Conservation (phyloP, 2,113 vertebrate genomes). For the Panthera leo region DNA sequence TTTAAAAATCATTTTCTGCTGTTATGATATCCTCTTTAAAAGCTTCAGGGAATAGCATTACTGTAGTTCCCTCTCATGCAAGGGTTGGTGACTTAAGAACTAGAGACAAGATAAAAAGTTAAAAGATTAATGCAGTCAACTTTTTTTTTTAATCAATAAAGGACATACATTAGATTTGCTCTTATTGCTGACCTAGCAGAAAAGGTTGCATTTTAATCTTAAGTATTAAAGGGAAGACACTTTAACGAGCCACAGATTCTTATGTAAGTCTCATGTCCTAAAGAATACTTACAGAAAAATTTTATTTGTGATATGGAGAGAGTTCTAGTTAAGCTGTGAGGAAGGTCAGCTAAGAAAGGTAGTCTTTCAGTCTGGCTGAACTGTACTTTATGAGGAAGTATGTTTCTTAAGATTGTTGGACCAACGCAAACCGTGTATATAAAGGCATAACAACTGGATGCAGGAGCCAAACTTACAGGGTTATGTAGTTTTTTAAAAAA, state of each 20-base stretch:
- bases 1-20: slow-evolving; percentile 29
- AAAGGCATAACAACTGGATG: neutral
- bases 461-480: neutral
- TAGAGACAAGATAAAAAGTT: slow-evolving; percentile 55
- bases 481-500: neutral
- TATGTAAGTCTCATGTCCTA: neutral
- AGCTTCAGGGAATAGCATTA: slow-evolving; percentile 20
- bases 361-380: neutral
- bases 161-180: slow-evolving; percentile 23
- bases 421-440: neutral
- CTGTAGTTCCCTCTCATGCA: slow-evolving; percentile 11
- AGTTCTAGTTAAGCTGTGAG: neutral
- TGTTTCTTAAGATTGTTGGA: neutral
- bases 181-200: slow-evolving; percentile 9
- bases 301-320: neutral
- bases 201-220: slow-evolving; percentile 47
- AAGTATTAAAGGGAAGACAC: slow-evolving; percentile 29
- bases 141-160: slow-evolving; percentile 30
- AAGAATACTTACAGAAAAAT: neutral
- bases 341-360: neutral
- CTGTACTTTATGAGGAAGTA: neutral
- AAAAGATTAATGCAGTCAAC: slow-evolving; percentile 60
- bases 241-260: slow-evolving; percentile 41
- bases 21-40: slow-evolving; percentile 48
- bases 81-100: slow-evolving; percentile 9